A percentile compares a stretch with the other conserved stretches of the same genome.
Conservation (phyloP, 2,888 invertebrate genomes). For the Drosophila fungiperda region DNA sequence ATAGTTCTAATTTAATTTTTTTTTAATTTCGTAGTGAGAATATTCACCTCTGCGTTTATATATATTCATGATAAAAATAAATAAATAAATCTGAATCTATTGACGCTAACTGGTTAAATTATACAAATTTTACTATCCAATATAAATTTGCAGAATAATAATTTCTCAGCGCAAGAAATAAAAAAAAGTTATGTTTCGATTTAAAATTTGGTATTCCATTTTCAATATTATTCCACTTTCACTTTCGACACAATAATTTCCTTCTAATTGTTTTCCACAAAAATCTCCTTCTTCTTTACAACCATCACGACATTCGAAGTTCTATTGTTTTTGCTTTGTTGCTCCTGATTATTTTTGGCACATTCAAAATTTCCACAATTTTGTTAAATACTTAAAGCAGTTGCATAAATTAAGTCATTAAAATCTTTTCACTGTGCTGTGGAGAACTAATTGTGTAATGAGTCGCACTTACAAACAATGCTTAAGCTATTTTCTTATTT, state of each 20-base stretch:
- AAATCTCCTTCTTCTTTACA: neutral
- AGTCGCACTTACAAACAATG: slow-evolving; percentile 56
- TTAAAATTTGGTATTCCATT: neutral
- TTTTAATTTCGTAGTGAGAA: neutral
- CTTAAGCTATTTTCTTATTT: slow-evolving; percentile 36
- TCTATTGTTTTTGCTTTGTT: slow-evolving; percentile 3
- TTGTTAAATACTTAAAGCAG: slow-evolving; percentile 1
- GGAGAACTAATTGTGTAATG: slow-evolving; percentile 36
- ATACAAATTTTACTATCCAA: neutral
- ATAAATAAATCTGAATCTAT: neutral
- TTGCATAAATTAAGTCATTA: slow-evolving; percentile 11
- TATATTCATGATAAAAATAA: neutral
- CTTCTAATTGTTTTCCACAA: neutral
- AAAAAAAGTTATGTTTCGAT: neutral
- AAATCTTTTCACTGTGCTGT: slow-evolving; percentile 8
- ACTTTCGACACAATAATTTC: neutral
- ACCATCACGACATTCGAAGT: slow-evolving; percentile 5
- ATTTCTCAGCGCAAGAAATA: neutral
- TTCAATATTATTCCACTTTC: neutral
- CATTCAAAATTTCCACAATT: slow-evolving; percentile 2
- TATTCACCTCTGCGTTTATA: neutral
- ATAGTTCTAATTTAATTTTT: neutral
- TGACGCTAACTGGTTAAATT: neutral
- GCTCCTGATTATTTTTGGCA: neutral
- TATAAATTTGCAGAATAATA: neutral